Conservation (phyloP, 2,797 vertebrate genomes). For the Cichlasoma orientale region DNA sequence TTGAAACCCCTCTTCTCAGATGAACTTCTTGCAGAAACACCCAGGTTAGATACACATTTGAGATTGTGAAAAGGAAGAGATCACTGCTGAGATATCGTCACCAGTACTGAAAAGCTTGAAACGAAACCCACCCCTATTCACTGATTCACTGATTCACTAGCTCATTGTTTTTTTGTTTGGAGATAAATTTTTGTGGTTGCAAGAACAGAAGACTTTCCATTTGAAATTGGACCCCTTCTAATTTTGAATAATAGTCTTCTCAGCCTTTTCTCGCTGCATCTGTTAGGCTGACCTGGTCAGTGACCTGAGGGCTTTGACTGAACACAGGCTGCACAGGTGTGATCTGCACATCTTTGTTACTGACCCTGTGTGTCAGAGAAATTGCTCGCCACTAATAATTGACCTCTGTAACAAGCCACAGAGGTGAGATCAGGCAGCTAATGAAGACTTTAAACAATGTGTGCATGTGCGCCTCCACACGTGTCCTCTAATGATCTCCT, state of each 20-base stretch:
- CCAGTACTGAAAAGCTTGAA: too few species aligned
- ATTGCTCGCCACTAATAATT: slow-evolving; percentile 44
- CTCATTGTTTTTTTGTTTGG: accelerated
- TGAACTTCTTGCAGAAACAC: too few species aligned
- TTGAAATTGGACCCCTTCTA: background rate
- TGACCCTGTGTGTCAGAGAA: slow-evolving; percentile 46
- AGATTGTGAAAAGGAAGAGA: too few species aligned
- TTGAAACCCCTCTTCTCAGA: too few species aligned
- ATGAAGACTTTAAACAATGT: slow-evolving; percentile 62
- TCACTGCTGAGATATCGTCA: too few species aligned
- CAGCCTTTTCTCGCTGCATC: background rate
- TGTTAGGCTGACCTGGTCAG: slow-evolving; percentile 30
- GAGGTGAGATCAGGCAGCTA: slow-evolving; percentile 65
- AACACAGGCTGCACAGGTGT: slow-evolving; percentile 43
- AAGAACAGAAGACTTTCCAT: background rate
- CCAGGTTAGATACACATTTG: too few species aligned
- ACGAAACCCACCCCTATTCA: background rate
- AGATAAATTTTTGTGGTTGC: background rate
- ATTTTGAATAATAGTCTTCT: background rate
- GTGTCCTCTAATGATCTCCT: slow-evolving; percentile 64
- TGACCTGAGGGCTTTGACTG: slow-evolving; percentile 25
- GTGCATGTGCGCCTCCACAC: slow-evolving; percentile 34
- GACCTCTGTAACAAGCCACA: slow-evolving; percentile 39
- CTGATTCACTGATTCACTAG: background rate
- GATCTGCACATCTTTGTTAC: slow-evolving; percentile 38